phyloP scores from a whole-genome alignment of 2,888 invertebrate species.

The Drosophila demipolita region DNA sequence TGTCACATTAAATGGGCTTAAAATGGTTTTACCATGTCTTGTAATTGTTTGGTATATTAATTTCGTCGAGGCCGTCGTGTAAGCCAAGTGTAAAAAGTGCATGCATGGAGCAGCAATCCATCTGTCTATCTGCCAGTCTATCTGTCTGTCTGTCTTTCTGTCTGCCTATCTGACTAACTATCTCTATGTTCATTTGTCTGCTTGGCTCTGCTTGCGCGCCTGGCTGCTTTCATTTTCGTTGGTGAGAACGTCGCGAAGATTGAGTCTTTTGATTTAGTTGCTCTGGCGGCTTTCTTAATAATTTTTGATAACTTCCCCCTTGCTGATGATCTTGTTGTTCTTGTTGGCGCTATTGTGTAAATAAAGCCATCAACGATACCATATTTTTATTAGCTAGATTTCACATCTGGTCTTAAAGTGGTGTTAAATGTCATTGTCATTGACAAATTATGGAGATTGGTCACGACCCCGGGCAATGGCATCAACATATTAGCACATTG shows the following conservation, averaged over 20 bases:
- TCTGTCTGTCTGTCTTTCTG: conserved; percentile 20
- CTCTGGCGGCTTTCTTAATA: conserved; percentile 49
- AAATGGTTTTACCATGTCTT: conserved; percentile 73
- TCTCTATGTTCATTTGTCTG: conserved; percentile 43
- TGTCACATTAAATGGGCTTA: conserved; percentile 73
- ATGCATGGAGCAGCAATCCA: conserved; percentile 52
- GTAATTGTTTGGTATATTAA: conserved; percentile 76
- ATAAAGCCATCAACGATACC: conserved; percentile 49
- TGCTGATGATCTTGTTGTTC: conserved; percentile 4
- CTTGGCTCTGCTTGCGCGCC: conserved; percentile 23
- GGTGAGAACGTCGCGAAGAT: conserved; percentile 66
- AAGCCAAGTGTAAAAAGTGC: conserved; percentile 74
- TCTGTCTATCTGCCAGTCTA: conserved; percentile 51
- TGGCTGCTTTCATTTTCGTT: conserved; percentile 71
- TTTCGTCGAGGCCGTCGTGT: conserved; percentile 66
- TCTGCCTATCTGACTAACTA: conserved; percentile 30
- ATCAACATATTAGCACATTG: conserved; percentile 30
- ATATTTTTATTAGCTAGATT: conserved; percentile 59
- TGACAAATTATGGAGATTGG: conserved; percentile 52
- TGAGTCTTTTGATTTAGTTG: conserved; percentile 66
- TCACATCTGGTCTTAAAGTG: conserved; percentile 61
- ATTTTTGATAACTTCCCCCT: conserved; percentile 44
- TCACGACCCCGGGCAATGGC: conserved; percentile 37
- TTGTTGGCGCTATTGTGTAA: conserved; percentile 33
- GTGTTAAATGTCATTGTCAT: conserved; percentile 71